A percentile compares a stretch with the other conserved stretches of the same genome.
Conservation (phyloP, 2,797 vertebrate species). For the Pseudochaenichthys georgianus region DNA sequence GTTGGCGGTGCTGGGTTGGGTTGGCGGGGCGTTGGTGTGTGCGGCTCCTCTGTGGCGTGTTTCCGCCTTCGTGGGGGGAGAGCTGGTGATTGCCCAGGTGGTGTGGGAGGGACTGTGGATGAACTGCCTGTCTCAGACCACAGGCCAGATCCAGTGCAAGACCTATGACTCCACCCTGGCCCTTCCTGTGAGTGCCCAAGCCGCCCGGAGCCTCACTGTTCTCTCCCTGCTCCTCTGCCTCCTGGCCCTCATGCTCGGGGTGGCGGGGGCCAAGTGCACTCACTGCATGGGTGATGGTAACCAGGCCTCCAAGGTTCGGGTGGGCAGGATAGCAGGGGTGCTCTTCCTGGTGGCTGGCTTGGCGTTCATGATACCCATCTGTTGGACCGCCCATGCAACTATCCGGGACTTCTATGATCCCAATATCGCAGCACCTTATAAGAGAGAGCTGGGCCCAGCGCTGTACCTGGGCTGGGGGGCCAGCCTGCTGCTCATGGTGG, state of each 20-base stretch:
- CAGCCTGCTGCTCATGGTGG: constrained; percentile 78
- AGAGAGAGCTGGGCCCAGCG: constrained; percentile 83
- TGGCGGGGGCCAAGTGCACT: constrained; percentile 82
- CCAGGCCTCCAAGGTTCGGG: constrained; percentile 71
- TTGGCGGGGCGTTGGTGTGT: constrained; percentile 81
- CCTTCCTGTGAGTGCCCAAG: constrained; percentile 73
- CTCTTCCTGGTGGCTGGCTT: constrained; percentile 75
- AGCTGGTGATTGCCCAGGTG: constrained; percentile 89
- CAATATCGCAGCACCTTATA: constrained; percentile 74
- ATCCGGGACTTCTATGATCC: constrained; percentile 84
- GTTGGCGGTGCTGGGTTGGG: constrained; percentile 91
- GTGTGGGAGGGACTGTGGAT: constrained; percentile 96
- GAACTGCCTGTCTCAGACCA: constrained; percentile 91
- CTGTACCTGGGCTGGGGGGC: constrained; percentile 83
- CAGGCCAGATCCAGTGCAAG: constrained; percentile 96
- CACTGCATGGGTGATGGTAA: constrained; percentile 76
- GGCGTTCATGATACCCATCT: constrained; percentile 78
- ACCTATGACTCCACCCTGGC: constrained; percentile 92
- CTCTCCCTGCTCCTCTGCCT: constrained; percentile 81
- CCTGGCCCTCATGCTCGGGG: constrained; percentile 76
- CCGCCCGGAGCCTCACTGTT: constrained; percentile 75
- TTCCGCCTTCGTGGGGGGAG: constrained; percentile 81
- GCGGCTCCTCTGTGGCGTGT: constrained; percentile 82
- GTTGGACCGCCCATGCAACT: constrained; percentile 75
- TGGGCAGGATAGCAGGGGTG: constrained; percentile 66